A percentile compares a stretch with the other conserved stretches of the same genome.
phyloP scores from a whole-genome alignment of 2,888 invertebrate species.

The Microlaimidae sp. region DNA sequence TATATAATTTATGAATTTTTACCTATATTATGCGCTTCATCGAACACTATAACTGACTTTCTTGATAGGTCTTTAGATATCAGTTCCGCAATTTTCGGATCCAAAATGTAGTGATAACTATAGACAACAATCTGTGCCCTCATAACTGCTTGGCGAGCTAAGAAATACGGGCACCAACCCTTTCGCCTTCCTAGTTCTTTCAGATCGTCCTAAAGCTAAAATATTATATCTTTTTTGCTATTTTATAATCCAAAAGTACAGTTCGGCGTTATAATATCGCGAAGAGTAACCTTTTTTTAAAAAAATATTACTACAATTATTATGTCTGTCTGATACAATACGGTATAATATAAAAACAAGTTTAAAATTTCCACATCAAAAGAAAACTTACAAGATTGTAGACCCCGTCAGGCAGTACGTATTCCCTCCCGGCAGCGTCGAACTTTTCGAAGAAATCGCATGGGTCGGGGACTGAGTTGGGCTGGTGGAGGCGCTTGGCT shows the following conservation, averaged over 20 bases:
- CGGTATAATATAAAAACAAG: too few species aligned
- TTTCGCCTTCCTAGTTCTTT: slow-evolving; percentile 70
- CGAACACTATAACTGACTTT: slow-evolving; percentile 85
- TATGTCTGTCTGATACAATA: too few species aligned
- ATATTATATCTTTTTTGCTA: too few species aligned
- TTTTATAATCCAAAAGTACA: too few species aligned
- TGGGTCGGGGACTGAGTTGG: slow-evolving; percentile 18
- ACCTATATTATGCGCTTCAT: slow-evolving; percentile 96
- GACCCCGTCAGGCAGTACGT: slow-evolving; percentile 67
- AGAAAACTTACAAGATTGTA: slow-evolving; percentile 66
- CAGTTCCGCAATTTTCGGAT: slow-evolving; percentile 96
- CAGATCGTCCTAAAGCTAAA: slow-evolving; percentile 64
- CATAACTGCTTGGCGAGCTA: slow-evolving; percentile 72
- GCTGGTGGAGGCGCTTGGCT: slow-evolving; percentile 51
- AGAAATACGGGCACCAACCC: slow-evolving; percentile 93
- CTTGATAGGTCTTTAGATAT: slow-evolving; percentile 83
- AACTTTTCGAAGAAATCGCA: slow-evolving; percentile 48
- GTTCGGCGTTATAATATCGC: too few species aligned
- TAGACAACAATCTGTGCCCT: slow-evolving; percentile 55
- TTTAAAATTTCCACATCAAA: too few species aligned
- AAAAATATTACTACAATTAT: too few species aligned
- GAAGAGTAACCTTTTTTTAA: too few species aligned
- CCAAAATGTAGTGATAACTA: slow-evolving; percentile 92
- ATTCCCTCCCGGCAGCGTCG: slow-evolving; percentile 67
- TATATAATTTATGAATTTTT: too few species aligned